phyloP scores from a whole-genome alignment of 2,113 vertebrate genomes.

The Sylvietta virens region DNA sequence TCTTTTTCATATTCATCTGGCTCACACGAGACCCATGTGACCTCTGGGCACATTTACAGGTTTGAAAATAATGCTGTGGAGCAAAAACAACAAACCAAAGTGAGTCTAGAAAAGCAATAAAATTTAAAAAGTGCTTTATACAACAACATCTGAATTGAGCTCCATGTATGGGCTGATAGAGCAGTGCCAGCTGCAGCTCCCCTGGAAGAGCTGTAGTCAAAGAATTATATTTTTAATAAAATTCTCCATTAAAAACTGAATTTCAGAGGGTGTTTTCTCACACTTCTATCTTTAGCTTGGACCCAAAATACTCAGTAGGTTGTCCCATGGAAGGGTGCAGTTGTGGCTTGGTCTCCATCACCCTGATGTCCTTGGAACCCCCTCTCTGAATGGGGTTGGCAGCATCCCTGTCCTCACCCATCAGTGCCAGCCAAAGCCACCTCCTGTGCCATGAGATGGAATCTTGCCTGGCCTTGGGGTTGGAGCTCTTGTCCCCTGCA shows the following conservation, averaged over 20 bases:
- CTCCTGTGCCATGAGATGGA: fast-evolving
- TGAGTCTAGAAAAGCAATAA: background rate
- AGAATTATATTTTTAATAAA: background rate
- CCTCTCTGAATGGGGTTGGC: background rate
- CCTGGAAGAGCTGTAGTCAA: background rate
- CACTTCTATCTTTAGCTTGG: background rate
- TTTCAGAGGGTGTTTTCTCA: background rate
- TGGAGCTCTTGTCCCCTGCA: background rate
- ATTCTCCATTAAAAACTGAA: background rate
- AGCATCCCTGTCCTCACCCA: background rate
- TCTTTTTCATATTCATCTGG: background rate
- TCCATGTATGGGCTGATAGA: background rate
- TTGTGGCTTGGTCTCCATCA: background rate
- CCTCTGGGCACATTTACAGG: background rate
- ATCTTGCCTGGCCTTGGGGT: background rate
- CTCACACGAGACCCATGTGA: background rate
- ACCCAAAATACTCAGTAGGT: background rate
- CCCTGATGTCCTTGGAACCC: background rate
- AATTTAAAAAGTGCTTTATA: background rate
- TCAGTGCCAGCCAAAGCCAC: background rate
- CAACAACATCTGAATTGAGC: background rate
- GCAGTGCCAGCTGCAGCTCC: background rate
- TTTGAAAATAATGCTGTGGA: background rate
- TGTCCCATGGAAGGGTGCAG: background rate
- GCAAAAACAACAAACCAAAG: background rate